Conservation (phyloP, 2,113 vertebrate genomes). For the Istiophorus platypterus region DNA sequence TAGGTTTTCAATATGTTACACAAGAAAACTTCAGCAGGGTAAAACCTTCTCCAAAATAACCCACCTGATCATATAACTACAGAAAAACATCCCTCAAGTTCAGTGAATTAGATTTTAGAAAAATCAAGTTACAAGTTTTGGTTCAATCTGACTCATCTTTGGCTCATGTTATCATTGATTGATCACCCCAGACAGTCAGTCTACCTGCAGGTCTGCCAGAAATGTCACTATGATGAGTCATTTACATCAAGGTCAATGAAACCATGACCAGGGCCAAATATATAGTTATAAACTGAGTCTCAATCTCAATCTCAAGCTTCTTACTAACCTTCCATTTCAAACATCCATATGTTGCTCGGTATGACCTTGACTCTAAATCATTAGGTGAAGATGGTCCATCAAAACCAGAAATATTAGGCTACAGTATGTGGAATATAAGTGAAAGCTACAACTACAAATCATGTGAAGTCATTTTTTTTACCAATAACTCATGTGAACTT, state of each 20-base stretch:
- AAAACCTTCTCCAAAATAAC: neutral
- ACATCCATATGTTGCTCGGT: neutral
- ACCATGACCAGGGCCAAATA: neutral
- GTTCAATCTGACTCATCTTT: slow-evolving; percentile 28
- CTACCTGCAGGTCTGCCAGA: slow-evolving; percentile 22
- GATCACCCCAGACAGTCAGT: slow-evolving; percentile 25
- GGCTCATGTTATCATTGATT: slow-evolving; percentile 7
- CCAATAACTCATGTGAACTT: neutral
- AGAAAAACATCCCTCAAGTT: slow-evolving; percentile 9
- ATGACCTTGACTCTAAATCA: neutral
- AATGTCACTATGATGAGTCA: slow-evolving; percentile 59
- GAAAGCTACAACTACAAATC: neutral
- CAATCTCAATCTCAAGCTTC: neutral
- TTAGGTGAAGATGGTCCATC: neutral
- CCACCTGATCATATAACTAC: neutral
- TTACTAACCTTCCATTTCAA: neutral
- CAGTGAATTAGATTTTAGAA: slow-evolving; percentile 9
- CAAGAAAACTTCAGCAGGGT: neutral
- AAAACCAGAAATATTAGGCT: neutral
- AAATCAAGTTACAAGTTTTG: neutral
- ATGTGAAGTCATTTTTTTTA: neutral
- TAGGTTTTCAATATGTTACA: neutral
- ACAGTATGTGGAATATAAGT: neutral
- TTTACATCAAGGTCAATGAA: neutral
- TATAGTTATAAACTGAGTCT: neutral